A percentile compares a stretch with the other conserved stretches of the same genome.
Evolutionary conservation across 2,113 vertebrate genomes (phyloP).

Genomic region (Oncorhynchus masou): DNA sequence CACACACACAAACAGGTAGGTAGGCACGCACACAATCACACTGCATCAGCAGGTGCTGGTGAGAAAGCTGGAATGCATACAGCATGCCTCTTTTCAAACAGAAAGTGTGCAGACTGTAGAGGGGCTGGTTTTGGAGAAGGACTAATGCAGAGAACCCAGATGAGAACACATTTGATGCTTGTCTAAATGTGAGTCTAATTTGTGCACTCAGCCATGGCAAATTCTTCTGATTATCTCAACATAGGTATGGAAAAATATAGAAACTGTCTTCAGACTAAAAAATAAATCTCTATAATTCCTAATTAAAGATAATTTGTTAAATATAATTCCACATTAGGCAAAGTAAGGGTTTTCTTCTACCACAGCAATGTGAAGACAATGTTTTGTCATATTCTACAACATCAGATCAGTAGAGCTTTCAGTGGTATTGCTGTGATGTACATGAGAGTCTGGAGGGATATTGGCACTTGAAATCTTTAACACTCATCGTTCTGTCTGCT

Average conservation of each 20-base stretch:
- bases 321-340: background rate
- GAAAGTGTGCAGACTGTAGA: conserved; percentile 14
- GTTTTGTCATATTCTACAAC: background rate
- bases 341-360: background rate
- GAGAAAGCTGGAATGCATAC: conserved; percentile 13
- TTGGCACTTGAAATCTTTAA: conserved; percentile 22
- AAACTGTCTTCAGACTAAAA: conserved; percentile 1
- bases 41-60: conserved; percentile 10
- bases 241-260: conserved; percentile 6
- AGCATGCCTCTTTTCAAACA: background rate
- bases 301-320: conserved; percentile 2
- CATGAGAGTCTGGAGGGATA: conserved; percentile 28
- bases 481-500: background rate
- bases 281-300: background rate
- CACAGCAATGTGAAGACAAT: background rate
- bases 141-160: conserved; percentile 11
- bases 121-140: conserved; percentile 25
- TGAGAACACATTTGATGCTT: conserved; percentile 34
- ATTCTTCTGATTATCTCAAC: background rate
- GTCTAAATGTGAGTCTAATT: conserved; percentile 23
- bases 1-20: background rate
- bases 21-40: background rate
- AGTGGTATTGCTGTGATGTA: conserved; percentile 28
- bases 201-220: conserved; percentile 21
- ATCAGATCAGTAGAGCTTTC: conserved; percentile 16